Conservation (phyloP, 2,797 vertebrate genomes). For the Sandelia bainsii region DNA sequence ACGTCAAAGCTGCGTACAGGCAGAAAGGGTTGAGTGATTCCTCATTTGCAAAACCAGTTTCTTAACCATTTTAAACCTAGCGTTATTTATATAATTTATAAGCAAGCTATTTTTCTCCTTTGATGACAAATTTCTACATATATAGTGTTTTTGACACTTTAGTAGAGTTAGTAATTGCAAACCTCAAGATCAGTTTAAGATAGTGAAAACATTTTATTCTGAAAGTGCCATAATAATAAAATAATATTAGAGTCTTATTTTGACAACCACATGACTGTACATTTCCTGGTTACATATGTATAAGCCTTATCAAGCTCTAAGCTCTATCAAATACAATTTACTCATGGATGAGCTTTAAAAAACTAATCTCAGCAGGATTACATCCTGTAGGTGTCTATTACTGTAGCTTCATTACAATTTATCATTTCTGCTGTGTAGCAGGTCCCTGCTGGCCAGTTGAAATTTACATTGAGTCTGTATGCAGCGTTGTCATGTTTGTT, state of each 20-base stretch:
- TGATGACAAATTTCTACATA: neutral
- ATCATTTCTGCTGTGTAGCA: slow-evolving; percentile 55
- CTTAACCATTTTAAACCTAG: neutral
- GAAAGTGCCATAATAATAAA: neutral
- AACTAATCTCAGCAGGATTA: slow-evolving; percentile 44
- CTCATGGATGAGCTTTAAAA: slow-evolving; percentile 35
- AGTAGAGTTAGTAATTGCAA: slow-evolving; percentile 17
- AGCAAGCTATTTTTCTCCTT: neutral
- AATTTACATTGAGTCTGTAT: slow-evolving; percentile 76
- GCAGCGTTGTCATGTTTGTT: slow-evolving; percentile 57
- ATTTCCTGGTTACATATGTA: neutral
- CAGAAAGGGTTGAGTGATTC: neutral
- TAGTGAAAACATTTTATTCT: neutral
- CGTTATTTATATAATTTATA: neutral
- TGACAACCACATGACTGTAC: neutral
- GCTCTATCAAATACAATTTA: slow-evolving; percentile 25
- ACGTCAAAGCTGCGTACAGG: slow-evolving; percentile 6
- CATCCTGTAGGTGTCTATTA: slow-evolving; percentile 39
- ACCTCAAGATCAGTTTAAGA: neutral
- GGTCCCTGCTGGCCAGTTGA: slow-evolving; percentile 64
- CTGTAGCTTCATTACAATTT: slow-evolving; percentile 62
- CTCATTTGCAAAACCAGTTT: neutral
- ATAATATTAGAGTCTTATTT: neutral
- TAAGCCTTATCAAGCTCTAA: neutral
- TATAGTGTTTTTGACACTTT: neutral